phyloP scores from a whole-genome alignment of 2,113 vertebrate genomes.

The Petrocephalus microphthalmus region DNA sequence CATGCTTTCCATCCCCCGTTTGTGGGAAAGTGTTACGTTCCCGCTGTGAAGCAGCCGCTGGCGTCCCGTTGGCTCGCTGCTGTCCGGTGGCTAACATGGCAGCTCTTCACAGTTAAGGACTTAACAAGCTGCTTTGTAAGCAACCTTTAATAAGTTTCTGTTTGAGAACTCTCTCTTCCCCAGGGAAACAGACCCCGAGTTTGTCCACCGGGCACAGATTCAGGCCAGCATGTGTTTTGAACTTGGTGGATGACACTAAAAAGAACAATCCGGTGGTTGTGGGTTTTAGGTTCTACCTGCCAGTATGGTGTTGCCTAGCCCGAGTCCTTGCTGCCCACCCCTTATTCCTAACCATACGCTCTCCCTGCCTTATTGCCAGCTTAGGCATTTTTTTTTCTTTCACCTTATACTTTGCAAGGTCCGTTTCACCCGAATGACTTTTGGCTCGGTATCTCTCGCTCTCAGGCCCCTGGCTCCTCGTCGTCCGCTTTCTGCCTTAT shows the following conservation, averaged over 20 bases:
- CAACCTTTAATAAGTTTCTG: background rate
- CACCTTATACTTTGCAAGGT: background rate
- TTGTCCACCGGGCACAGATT: background rate
- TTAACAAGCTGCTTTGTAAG: background rate
- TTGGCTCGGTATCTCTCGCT: slow-evolving; percentile 27
- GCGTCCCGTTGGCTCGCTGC: background rate
- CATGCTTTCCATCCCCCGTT: background rate
- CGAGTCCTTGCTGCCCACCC: background rate
- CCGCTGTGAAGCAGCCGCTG: background rate
- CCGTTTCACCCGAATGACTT: slow-evolving; percentile 26
- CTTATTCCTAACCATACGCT: background rate
- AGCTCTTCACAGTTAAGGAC: background rate
- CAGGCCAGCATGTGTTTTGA: background rate
- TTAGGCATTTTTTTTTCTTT: background rate
- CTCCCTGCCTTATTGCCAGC: background rate
- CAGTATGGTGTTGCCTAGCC: background rate
- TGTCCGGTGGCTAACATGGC: background rate
- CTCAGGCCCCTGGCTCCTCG: slow-evolving; percentile 19
- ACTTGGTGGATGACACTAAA: background rate
- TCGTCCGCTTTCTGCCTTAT: slow-evolving; percentile 22
- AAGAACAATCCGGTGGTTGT: background rate
- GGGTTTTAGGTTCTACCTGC: background rate
- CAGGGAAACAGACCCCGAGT: background rate
- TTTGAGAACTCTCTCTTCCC: background rate
- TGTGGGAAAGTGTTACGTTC: background rate